These are phyloP conservation scores for Eudyptes chrysolophus DNA, from an alignment of 2,113 vertebrate genomes.

Conservation along the genomic window DNA sequence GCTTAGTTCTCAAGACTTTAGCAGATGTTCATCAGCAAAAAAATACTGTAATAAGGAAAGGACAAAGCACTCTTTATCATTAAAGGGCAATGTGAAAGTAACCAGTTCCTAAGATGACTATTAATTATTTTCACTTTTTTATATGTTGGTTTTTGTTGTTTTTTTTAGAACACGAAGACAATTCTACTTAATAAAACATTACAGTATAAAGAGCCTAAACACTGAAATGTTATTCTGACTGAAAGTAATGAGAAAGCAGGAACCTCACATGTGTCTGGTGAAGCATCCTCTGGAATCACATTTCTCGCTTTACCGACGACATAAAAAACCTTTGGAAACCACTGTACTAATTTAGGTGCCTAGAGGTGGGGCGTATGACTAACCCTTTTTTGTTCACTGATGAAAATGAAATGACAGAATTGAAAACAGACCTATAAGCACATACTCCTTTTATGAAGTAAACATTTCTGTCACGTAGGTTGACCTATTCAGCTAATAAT, in stretches of 20 bases:
- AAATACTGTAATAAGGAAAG: background rate
- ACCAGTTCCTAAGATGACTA: background rate
- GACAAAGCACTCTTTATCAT: background rate
- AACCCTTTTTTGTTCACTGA: background rate
- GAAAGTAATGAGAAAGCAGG: background rate
- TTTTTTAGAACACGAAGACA: background rate
- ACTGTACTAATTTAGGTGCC: background rate
- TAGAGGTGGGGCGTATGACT: background rate
- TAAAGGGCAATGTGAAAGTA: background rate
- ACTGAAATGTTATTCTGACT: background rate
- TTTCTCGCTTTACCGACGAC: background rate
- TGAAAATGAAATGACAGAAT: background rate
- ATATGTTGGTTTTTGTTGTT: fast-evolving
- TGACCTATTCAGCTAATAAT: background rate
- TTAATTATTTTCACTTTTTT: background rate
- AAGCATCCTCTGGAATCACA: background rate
- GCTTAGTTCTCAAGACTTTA: background rate
- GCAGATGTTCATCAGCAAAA: background rate
- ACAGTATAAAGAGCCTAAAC: background rate
- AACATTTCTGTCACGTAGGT: background rate
- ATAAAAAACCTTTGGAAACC: background rate
- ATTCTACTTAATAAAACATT: background rate
- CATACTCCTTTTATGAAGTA: background rate
- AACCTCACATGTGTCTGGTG: background rate
- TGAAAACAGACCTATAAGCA: background rate